A percentile compares a stretch with the other conserved stretches of the same genome.
Conservation (phyloP, 1,140 invertebrate genomes). For the Zaprionus lachaisei region DNA sequence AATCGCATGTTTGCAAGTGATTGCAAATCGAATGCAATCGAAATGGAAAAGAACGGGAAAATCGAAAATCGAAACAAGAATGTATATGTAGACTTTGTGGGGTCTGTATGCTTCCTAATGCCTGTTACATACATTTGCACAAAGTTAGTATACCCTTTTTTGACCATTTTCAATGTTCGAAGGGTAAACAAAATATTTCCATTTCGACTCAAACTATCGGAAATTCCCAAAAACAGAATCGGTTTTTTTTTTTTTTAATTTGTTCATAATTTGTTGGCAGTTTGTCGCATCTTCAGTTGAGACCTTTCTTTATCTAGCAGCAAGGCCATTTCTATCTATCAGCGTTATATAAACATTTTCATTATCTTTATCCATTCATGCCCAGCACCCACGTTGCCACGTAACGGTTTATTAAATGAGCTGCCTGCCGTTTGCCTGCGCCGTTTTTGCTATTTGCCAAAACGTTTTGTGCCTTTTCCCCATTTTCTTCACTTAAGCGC, state of each 20-base stretch:
- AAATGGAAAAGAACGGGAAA: not conserved
- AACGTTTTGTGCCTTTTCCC: conserved; percentile 44
- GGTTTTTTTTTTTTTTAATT: conserved; percentile 20
- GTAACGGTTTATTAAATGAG: conserved; percentile 70
- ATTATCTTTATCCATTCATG: conserved; percentile 34
- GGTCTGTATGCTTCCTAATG: not conserved
- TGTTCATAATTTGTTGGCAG: conserved; percentile 60
- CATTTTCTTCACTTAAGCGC: conserved; percentile 6
- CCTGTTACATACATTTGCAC: not conserved
- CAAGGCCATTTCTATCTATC: conserved; percentile 3
- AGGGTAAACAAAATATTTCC: no score
- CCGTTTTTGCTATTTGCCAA: conserved; percentile 34
- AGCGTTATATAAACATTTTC: conserved; percentile 53
- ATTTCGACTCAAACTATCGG: no score
- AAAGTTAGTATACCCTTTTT: not conserved
- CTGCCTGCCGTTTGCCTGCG: conserved; percentile 13
- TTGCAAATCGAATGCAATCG: conserved; percentile 19
- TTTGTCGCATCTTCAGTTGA: conserved; percentile 11
- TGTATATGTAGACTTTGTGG: not conserved
- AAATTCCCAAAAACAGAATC: no score
- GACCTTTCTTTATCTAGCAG: conserved; percentile 7
- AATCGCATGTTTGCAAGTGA: conserved; percentile 27
- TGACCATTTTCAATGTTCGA: no score
- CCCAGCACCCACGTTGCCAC: conserved; percentile 44
- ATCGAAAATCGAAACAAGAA: not conserved